These are phyloP conservation scores for Epinephelus fuscoguttatus DNA, from an alignment of 2,113 vertebrate species.

Conservation along the genomic window DNA sequence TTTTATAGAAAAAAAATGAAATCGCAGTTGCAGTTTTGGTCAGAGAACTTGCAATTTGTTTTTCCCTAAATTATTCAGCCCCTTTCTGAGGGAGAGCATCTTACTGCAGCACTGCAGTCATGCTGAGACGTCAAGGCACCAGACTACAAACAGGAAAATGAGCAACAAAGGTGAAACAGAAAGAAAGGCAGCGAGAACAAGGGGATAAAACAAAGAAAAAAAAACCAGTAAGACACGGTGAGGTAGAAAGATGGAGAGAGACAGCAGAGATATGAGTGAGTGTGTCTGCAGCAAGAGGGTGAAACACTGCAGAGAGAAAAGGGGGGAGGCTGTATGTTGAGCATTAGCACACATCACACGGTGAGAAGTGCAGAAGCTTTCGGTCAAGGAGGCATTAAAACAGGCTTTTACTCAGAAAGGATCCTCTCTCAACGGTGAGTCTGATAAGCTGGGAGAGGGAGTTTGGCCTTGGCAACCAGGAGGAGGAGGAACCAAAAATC, in stretches of 20 bases:
- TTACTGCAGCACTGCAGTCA: conserved; percentile 38
- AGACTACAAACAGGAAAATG: not conserved
- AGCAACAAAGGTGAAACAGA: conserved; percentile 21
- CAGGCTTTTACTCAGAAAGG: conserved; percentile 44
- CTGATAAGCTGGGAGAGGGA: conserved; percentile 14
- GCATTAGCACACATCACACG: conserved; percentile 59
- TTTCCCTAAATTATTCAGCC: not conserved
- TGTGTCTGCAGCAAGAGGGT: conserved; percentile 58
- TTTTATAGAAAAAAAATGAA: not conserved
- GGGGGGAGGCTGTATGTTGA: conserved; percentile 44
- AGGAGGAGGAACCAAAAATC: conserved; percentile 16
- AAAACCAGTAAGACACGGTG: not conserved
- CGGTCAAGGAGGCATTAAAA: conserved; percentile 50
- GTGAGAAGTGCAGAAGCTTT: conserved; percentile 44
- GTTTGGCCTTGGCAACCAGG: conserved; percentile 37
- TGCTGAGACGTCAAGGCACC: conserved; percentile 16
- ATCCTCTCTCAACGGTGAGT: conserved; percentile 5
- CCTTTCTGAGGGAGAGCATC: not conserved
- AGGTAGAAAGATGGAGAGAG: conserved; percentile 15
- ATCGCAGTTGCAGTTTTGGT: not conserved
- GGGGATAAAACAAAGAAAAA: not conserved
- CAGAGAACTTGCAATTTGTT: not conserved
- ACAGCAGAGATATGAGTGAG: conserved; percentile 65
- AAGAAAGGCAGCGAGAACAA: conserved; percentile 9
- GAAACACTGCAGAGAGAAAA: conserved; percentile 64